Evolutionary conservation across 2,888 invertebrate genomes (phyloP).

Genomic region (Rambutsinella grinnellia): DNA sequence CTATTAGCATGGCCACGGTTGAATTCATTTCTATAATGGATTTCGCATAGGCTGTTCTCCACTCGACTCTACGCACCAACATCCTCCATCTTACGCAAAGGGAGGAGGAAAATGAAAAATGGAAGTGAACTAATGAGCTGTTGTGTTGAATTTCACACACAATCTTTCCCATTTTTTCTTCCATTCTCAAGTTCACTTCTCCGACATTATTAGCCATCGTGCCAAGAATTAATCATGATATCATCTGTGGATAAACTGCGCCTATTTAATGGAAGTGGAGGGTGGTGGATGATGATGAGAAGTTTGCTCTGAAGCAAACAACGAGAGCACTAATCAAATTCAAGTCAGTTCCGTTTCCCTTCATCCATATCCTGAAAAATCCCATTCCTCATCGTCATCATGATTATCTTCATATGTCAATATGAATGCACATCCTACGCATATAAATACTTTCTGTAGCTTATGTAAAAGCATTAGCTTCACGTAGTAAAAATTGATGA

Average conservation of each 20-base stretch:
- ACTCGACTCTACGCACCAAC: no score
- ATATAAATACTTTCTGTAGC: no score
- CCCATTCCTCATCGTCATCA: slow-evolving; percentile 20
- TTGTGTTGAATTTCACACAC: slow-evolving; percentile 29
- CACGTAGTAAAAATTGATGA: no score
- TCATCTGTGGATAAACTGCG: no score
- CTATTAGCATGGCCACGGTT: no score
- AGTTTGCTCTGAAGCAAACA: neutral
- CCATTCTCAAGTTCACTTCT: slow-evolving; percentile 1
- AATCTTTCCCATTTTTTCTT: slow-evolving; percentile 6
- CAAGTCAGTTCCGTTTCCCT: slow-evolving; percentile 34
- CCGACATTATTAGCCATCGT: slow-evolving; percentile 32
- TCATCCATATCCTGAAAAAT: slow-evolving; percentile 9
- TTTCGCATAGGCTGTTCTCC: no score
- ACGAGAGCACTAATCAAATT: slow-evolving; percentile 36
- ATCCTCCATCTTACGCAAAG: neutral
- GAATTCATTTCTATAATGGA: no score
- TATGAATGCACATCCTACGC: neutral
- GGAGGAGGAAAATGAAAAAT: slow-evolving; percentile 8
- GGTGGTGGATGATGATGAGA: no score
- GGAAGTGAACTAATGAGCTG: slow-evolving; percentile 46
- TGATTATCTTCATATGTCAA: slow-evolving; percentile 16
- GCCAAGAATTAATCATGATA: slow-evolving; percentile 51
- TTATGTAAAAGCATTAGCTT: no score
- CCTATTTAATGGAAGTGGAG: no score